These are phyloP conservation scores for Drosophila ercepeae DNA, from an alignment of 1,140 invertebrate species.

Conservation along the genomic window DNA sequence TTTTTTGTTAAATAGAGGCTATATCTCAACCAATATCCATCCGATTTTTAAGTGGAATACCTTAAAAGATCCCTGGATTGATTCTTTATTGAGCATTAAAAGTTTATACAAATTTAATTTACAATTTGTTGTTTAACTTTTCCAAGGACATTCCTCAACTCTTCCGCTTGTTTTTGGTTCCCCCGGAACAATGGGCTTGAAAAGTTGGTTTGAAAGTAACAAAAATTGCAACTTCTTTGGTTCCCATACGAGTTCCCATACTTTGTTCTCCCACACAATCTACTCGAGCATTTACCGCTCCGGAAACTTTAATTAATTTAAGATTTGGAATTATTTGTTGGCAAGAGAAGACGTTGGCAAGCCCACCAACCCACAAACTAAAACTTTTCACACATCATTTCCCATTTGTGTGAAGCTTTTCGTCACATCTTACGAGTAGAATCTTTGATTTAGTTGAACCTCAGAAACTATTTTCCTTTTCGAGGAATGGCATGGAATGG, in stretches of 20 bases:
- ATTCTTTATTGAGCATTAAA: too few relatives aligned
- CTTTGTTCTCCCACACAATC: constrained; percentile 8
- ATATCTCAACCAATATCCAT: too few relatives aligned
- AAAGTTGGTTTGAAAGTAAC: neutral
- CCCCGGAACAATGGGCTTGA: neutral
- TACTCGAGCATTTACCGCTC: constrained; percentile 6
- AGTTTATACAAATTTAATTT: too few relatives aligned
- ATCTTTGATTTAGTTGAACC: constrained; percentile 7
- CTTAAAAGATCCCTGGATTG: too few relatives aligned
- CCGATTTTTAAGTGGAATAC: too few relatives aligned
- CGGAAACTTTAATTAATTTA: constrained; percentile 42
- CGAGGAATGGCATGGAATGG: neutral
- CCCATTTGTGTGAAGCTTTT: constrained; percentile 6
- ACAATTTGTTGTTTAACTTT: too few relatives aligned
- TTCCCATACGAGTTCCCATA: constrained; percentile 8
- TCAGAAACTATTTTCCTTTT: constrained; percentile 33
- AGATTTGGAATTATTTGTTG: constrained; percentile 35
- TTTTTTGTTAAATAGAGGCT: too few relatives aligned
- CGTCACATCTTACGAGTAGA: constrained; percentile 8
- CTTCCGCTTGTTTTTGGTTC: neutral
- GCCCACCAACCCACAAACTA: neutral
- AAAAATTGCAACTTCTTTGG: neutral
- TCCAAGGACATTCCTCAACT: too few relatives aligned
- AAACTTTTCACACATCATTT: constrained; percentile 22
- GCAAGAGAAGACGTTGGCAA: neutral